Evolutionary conservation across 2,113 vertebrate species (phyloP).

Genomic region (Numida meleagris): DNA sequence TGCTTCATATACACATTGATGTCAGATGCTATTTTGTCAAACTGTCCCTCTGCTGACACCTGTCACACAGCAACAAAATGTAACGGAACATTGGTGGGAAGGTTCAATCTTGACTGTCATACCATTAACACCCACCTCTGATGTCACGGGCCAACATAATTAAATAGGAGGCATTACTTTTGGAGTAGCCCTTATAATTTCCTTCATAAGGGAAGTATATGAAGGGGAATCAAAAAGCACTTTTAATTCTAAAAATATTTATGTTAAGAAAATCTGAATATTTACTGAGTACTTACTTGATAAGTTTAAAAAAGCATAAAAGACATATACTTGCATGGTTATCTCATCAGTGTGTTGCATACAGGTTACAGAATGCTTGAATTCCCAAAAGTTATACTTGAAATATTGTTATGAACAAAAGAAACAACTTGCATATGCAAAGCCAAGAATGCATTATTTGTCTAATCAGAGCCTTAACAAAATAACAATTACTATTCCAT

Average conservation of each 20-base stretch:
- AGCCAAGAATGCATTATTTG: neutral
- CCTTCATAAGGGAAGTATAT: neutral
- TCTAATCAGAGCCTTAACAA: neutral
- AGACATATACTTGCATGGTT: neutral
- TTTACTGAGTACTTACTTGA: rapidly evolving
- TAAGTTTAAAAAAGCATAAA: neutral
- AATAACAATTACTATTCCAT: neutral
- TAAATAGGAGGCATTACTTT: no score
- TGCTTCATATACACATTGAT: no score
- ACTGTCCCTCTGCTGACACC: no score
- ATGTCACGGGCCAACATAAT: no score
- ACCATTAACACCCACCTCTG: no score
- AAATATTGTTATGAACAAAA: neutral
- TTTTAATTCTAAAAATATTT: neutral
- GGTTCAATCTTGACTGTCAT: no score
- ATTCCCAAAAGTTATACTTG: neutral
- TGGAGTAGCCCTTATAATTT: no score
- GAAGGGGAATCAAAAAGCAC: neutral
- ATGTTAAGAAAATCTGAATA: neutral
- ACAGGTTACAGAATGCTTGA: neutral
- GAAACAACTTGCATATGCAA: rapidly evolving
- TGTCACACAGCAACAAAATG: no score
- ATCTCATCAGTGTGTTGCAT: neutral
- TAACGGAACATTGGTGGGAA: no score
- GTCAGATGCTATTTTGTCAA: no score